Base-by-base conservation (phyloP, 1,140 invertebrate genomes). In the Trachymyrmex septentrionalis region DNA sequence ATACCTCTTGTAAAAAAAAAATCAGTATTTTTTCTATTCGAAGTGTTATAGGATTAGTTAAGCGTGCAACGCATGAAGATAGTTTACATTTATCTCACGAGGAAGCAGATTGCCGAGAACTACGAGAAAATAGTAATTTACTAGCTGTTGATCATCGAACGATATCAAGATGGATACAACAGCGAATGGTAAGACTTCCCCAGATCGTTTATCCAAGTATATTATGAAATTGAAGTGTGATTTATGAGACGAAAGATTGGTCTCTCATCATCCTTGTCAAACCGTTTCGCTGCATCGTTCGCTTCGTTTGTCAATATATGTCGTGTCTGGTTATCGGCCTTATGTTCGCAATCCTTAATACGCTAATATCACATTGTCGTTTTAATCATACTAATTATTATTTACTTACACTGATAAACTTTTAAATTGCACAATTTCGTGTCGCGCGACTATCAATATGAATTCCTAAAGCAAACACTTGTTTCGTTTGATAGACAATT, bases 161-260 rank as follows among this genome's bases (percentile, higher is more conserved):
- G 57, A 34, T 16, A 63, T 16, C 71, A 63, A 84, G 38, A 84
- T 84, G 81, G n/a, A 19, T 19, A 30, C 44, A 27, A n/a, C n/a
- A n/a, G 27, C 38, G 30, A 75, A 84, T 9, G 81, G 81, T 84
- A 75, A 84, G 81, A 59, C 3, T 61, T 84, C 0, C 55, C 66
- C 3, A 48, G 53, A 72, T 75, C 57, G 19, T 71, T 81, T 55
- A 55, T n/a, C 21, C 14, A 27, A 80, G 48, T 64, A 5, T 78
- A 44, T 38, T 38, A 38, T 38, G 34, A 67, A 38, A 38, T 21
- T n/a, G 50, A 21, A 71, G n/a, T 7, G 6, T 80, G 77, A 81
- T 71, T 81, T 69, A 55, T 55, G 34, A 38, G 21, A 19, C n/a
- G 14, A 14, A 71, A 71, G 63, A 81, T 80, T 67, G n/a, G 19